Evolutionary conservation across 2,113 vertebrate genomes (phyloP).

Genomic region (Sus scrofa): DNA sequence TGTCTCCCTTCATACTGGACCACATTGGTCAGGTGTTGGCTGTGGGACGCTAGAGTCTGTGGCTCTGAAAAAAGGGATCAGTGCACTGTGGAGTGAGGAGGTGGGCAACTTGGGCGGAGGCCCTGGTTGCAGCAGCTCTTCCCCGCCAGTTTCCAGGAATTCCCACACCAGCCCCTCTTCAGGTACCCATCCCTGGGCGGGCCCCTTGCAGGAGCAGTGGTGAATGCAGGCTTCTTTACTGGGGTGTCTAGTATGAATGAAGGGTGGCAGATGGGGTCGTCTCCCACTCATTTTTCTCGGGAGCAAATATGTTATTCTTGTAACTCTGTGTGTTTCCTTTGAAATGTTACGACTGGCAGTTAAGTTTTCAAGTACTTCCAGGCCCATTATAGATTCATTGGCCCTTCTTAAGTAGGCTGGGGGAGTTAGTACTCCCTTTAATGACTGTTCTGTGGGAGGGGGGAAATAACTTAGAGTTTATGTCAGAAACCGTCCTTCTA

Average conservation of each 20-base stretch:
- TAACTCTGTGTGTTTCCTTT: not conserved
- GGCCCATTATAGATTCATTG: not conserved
- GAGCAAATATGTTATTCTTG: not conserved
- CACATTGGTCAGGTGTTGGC: not conserved
- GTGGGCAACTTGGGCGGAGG: not conserved
- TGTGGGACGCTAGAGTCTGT: not conserved
- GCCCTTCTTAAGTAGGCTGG: not conserved
- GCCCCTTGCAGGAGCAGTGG: not conserved
- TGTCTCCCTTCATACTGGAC: not conserved
- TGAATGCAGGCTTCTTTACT: not conserved
- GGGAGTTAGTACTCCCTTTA: not conserved
- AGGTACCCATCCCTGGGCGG: not conserved
- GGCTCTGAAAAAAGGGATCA: not conserved
- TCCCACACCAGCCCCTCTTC: not conserved
- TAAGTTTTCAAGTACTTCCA: constrained; percentile 26
- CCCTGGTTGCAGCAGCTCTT: not conserved
- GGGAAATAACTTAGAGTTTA: not conserved
- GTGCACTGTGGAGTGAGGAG: not conserved
- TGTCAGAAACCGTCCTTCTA: not conserved
- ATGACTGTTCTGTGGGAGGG: not conserved
- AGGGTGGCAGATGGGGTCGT: not conserved
- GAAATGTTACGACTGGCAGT: not conserved
- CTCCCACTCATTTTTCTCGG: not conserved
- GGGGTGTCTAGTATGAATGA: not conserved
- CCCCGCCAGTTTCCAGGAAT: not conserved